Evolutionary conservation across 2,888 invertebrate species (phyloP).

Genomic region (Drosophila paranaensis): DNA sequence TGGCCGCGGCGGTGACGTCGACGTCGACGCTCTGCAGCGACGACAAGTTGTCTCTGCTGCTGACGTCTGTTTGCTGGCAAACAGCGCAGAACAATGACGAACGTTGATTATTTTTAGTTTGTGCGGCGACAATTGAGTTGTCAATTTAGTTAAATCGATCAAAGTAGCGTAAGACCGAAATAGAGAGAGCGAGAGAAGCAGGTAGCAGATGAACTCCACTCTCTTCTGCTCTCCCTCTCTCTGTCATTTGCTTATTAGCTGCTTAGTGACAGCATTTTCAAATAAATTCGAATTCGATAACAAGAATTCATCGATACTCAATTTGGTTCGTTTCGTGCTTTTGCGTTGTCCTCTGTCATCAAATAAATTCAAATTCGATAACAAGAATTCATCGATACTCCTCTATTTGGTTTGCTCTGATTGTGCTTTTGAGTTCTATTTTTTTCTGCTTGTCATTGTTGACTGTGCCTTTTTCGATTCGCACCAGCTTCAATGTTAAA

Average conservation of each 20-base stretch:
- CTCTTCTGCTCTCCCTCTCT: too few species aligned
- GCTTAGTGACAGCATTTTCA: not conserved
- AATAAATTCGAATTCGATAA: constrained; percentile 3
- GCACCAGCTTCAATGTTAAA: constrained; percentile 54
- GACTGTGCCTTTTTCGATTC: constrained; percentile 46
- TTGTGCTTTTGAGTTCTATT: constrained; percentile 22
- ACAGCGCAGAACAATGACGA: constrained; percentile 43
- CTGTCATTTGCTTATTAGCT: constrained; percentile 1
- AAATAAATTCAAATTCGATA: constrained; percentile 8
- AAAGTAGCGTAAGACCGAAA: not conserved
- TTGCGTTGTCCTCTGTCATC: too few species aligned
- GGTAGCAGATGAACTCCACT: not conserved
- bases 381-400: constrained; percentile 4
- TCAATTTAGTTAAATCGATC: constrained; percentile 36
- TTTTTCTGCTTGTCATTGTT: constrained; percentile 35
- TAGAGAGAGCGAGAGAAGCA: not conserved
- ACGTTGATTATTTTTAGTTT: constrained; percentile 63
- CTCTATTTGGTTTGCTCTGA: constrained; percentile 21
- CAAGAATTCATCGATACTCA: constrained; percentile 1
- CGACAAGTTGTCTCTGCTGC: constrained; percentile 64
- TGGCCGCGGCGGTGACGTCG: constrained; percentile 30
- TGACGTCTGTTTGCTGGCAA: constrained; percentile 65
- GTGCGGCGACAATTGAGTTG: constrained; percentile 18
- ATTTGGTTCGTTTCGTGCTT: constrained; percentile 9
- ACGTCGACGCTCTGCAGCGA: constrained; percentile 25